Percentiles rank a stretch among this genome's conserved stretches.
Evolutionary conservation across 1,140 invertebrate genomes (phyloP).

Genomic region (Lasioglossum baleicum): DNA sequence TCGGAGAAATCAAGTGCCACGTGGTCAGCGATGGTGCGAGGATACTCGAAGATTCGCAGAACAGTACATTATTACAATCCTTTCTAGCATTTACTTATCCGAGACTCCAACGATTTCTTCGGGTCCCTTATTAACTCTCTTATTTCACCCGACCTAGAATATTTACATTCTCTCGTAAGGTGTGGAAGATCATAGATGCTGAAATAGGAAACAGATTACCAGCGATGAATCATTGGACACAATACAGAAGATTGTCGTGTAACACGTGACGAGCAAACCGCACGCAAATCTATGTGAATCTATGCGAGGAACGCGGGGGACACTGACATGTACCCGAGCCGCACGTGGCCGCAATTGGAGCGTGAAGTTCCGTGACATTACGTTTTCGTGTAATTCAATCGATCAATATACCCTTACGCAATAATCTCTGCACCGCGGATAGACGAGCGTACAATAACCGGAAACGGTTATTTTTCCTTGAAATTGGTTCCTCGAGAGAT

Average conservation of each 20-base stretch:
- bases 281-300: not conserved
- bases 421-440: not conserved
- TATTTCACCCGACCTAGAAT: too few species aligned
- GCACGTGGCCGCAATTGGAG: not conserved
- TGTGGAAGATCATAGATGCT: too few species aligned
- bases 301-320: not conserved
- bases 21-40: too few species aligned
- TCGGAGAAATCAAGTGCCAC: too few species aligned
- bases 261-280: not conserved
- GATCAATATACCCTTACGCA: not conserved
- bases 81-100: too few species aligned
- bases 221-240: not conserved
- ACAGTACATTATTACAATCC: too few species aligned
- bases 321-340: not conserved
- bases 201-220: too few species aligned
- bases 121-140: too few species aligned
- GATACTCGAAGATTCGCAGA: too few species aligned
- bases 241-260: not conserved
- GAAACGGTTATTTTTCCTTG: not conserved
- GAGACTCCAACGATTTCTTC: too few species aligned
- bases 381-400: not conserved
- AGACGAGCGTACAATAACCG: not conserved
- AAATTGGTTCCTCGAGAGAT: too few species aligned
- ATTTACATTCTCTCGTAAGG: too few species aligned
- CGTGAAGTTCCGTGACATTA: not conserved